phyloP scores from a whole-genome alignment of 1,140 invertebrate genomes.

The Dermatophagoides farinae region DNA sequence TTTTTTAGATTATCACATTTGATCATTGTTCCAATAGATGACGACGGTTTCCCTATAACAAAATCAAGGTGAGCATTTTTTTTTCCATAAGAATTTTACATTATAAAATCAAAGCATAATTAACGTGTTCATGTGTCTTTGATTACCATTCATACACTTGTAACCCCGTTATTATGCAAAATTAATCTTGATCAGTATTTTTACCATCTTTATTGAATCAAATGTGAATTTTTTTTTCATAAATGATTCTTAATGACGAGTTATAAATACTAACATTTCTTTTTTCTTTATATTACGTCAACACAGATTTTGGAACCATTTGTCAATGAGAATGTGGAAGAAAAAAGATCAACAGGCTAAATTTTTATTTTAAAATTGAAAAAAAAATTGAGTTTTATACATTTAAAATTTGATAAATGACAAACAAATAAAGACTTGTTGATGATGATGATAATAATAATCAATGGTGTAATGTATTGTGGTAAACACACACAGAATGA shows the following conservation, averaged over 20 bases:
- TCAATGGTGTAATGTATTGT: too few relatives aligned
- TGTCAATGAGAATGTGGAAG: background rate
- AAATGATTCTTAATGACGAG: constrained; percentile 1
- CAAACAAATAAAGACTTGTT: background rate
- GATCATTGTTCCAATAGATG: background rate
- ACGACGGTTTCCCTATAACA: background rate
- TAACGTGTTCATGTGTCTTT: constrained; percentile 1
- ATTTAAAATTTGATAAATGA: background rate
- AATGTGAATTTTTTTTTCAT: background rate
- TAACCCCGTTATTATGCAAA: constrained; percentile 10
- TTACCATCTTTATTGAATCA: background rate
- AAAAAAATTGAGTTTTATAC: background rate
- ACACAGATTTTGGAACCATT: background rate
- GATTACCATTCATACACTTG: background rate
- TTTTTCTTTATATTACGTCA: background rate
- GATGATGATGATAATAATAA: background rate
- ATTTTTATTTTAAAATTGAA: background rate
- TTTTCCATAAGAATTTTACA: background rate
- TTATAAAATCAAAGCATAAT: background rate
- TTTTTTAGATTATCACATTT: background rate
- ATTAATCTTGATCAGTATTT: background rate
- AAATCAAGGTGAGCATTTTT: background rate
- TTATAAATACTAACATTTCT: background rate
- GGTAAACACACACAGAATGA: too few relatives aligned
- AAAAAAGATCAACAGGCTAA: background rate